Percentiles rank a stretch among this genome's conserved stretches.
Conservation (phyloP, 2,113 vertebrate species). For the Sterna hirundo region DNA sequence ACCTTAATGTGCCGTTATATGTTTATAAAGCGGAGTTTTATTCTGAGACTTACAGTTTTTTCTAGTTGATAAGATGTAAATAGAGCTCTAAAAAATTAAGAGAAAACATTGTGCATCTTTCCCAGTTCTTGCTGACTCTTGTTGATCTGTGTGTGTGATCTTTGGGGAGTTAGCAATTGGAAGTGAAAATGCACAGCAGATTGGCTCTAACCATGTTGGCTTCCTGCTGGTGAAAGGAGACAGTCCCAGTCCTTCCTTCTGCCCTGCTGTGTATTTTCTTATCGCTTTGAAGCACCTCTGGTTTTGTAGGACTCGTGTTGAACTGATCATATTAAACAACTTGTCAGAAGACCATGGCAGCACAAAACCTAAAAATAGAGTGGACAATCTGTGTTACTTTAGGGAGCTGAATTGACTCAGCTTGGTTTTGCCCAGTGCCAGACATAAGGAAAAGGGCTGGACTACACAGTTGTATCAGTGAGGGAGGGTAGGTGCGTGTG, state of each 20-base stretch:
- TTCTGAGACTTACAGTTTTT: background rate
- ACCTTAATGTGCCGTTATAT: background rate
- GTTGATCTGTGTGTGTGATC: background rate
- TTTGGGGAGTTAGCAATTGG: background rate
- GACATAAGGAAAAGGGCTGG: background rate
- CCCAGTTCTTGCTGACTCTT: background rate
- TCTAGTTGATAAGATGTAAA: background rate
- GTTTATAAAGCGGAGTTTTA: background rate
- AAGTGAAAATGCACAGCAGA: constrained; percentile 4
- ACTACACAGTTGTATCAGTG: background rate
- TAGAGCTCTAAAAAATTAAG: background rate
- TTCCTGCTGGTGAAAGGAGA: background rate
- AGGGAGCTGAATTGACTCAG: background rate
- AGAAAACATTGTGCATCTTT: background rate
- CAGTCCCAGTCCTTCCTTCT: background rate
- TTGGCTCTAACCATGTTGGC: background rate
- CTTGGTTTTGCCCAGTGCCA: background rate
- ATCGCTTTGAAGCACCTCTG: background rate
- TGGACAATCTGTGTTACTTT: background rate
- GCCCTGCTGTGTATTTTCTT: background rate
- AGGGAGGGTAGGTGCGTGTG: background rate
- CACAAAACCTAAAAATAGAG: background rate
- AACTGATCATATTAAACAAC: background rate
- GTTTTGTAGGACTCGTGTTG: background rate
- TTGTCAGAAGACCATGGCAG: background rate